Evolutionary conservation across 2,888 invertebrate genomes (phyloP).

Genomic region (Tenthredo notha): DNA sequence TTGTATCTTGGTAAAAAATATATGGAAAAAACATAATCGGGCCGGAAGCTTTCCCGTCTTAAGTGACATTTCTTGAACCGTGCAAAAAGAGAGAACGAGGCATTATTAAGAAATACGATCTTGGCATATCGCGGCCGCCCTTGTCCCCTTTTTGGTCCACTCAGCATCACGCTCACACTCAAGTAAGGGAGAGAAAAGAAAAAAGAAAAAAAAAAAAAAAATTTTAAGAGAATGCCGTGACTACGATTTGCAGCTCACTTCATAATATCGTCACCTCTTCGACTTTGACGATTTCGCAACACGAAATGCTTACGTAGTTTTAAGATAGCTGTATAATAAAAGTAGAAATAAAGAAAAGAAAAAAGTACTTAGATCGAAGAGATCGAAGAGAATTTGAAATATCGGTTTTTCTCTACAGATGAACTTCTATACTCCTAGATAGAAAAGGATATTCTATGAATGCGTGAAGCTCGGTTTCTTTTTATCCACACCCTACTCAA

Average conservation of each 20-base stretch:
- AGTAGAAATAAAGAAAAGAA: too few species aligned
- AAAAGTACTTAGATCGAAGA: background rate
- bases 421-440: background rate
- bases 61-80: constrained; percentile 32
- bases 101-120: constrained; percentile 47
- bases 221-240: constrained; percentile 29
- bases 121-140: constrained; percentile 19
- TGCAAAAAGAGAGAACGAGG: constrained; percentile 33
- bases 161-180: constrained; percentile 38
- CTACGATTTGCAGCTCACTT: constrained; percentile 13
- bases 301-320: background rate
- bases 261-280: constrained; percentile 8
- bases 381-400: background rate
- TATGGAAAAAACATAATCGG: constrained; percentile 38
- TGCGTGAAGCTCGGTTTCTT: background rate
- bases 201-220: background rate
- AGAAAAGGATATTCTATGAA: background rate
- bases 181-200: background rate
- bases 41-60: constrained; percentile 32
- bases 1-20: constrained; percentile 9
- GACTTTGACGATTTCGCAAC: constrained; percentile 7
- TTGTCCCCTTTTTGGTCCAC: constrained; percentile 41
- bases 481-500: background rate
- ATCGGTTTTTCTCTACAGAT: background rate
- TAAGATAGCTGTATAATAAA: background rate